phyloP scores from a whole-genome alignment of 1,140 invertebrate genomes.

The Bombus waltoni region DNA sequence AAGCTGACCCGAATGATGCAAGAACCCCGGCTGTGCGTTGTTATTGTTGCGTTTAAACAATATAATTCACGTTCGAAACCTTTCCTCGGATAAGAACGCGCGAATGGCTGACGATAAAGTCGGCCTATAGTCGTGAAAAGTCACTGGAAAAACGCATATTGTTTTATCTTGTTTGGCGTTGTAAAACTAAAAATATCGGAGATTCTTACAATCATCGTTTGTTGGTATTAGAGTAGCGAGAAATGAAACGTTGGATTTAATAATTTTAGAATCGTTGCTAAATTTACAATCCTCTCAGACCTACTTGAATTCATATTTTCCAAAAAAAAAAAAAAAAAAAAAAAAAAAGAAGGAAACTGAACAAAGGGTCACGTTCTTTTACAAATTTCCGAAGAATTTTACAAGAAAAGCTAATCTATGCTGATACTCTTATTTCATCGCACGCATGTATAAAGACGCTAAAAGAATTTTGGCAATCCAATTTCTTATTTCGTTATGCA shows the following conservation, averaged over 20 bases:
- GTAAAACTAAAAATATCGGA: constrained; percentile 4
- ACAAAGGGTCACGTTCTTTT: background rate
- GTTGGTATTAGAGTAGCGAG: background rate
- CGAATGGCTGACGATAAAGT: constrained; percentile 14
- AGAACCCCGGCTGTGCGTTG: constrained; percentile 8
- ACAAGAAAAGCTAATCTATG: background rate
- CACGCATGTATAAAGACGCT: background rate
- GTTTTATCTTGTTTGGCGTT: background rate
- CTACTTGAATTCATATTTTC: no score
- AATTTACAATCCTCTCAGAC: background rate
- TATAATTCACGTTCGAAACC: background rate
- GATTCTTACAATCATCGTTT: background rate
- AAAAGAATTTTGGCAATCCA: background rate
- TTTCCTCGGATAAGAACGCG: constrained; percentile 30
- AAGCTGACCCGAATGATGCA: constrained; percentile 47
- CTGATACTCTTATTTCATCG: background rate
- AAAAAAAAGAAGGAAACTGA: background rate
- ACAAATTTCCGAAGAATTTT: background rate
- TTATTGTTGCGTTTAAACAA: constrained; percentile 36
- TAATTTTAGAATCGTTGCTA: background rate
- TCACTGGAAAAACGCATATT: background rate
- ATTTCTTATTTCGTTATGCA: background rate
- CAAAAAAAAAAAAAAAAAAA: no score
- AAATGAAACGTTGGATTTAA: background rate
- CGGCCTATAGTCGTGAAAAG: background rate